These are phyloP conservation scores for Bursaphelenchus mucronatus DNA, from an alignment of 1,140 invertebrate genomes.

Conservation along the genomic window DNA sequence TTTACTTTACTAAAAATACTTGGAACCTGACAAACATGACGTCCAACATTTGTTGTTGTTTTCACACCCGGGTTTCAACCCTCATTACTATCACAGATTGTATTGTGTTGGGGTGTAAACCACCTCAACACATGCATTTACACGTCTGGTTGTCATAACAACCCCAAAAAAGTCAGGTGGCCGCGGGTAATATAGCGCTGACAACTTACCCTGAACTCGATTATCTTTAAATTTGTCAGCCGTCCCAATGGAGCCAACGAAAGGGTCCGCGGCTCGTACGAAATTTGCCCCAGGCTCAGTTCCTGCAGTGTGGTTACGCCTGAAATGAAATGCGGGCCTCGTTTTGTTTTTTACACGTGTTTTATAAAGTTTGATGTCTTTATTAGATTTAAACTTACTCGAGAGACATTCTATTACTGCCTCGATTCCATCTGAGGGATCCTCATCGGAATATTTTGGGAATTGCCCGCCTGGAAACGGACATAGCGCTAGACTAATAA, in stretches of 20 bases:
- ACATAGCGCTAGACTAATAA: slow-evolving; percentile 25
- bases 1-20: too few species aligned
- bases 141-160: not conserved
- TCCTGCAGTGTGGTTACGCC: not conserved
- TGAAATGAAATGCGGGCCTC: not conserved
- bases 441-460: not conserved
- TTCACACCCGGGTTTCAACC: not conserved
- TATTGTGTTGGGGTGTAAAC: not conserved
- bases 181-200: too few species aligned
- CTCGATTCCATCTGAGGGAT: not conserved
- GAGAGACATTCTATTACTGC: slow-evolving; percentile 6
- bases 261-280: slow-evolving; percentile 5
- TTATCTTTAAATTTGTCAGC: slow-evolving; percentile 10
- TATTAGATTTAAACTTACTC: too few species aligned
- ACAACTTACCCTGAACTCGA: slow-evolving; percentile 26
- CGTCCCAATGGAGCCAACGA: slow-evolving; percentile 16
- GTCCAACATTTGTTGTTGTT: slow-evolving; percentile 6
- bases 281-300: slow-evolving; percentile 14
- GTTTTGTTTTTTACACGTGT: too few species aligned
- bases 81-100: not conserved
- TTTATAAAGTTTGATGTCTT: too few species aligned
- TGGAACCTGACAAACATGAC: not conserved
- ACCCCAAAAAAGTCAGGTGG: too few species aligned
- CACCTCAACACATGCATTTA: slow-evolving; percentile 2
- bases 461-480: slow-evolving; percentile 28